Evolutionary conservation across 2,113 vertebrate species (phyloP), one percentile per base, ranked within the genome.

Genomic region (Ophthalmolycus amberensis): DNA sequence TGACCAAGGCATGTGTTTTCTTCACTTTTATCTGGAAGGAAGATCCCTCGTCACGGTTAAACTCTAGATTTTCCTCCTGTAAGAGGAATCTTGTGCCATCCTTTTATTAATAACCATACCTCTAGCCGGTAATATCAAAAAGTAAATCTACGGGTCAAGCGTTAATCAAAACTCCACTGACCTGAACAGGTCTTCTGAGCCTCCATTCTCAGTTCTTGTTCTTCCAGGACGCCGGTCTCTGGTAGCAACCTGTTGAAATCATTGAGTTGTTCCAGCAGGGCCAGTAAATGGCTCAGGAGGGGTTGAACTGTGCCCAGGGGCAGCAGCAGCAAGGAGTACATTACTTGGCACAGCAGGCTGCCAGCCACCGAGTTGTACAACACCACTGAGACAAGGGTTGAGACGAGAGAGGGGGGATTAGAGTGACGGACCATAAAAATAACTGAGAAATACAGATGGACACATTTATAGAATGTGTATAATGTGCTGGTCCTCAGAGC

Each of bases 301-400:
- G 95, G 95, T 20, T 92, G 94, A 60, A 96, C 93, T 10, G 91
- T 91, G 38, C 73, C 86, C 80, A 96, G 90, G 9, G 96, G 94
- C 85, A 96, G 85, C 88, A 96, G 91, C 78, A 96, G 91, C 71
- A 96, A 83, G n/a, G 95, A 95, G 81, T 96, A 95, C 72, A 95
- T 93, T 56, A 96, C 90, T 86, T 96, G 96, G 84, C 95, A 96
- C 81, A 96, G 89, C 63, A 96, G 89, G 83, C 93, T 95, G 76
- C 96, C 96, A 40, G 95, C 94, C 44, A 95, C 91, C 0, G 96
- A 96, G 82, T 92, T 92, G 77, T 94, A 95, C 84, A 96, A 80
- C 89, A 96, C 95, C 78, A 66, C 96, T 96, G 77, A 46, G 82
- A 82, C 40, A 63, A 58, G 59, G 84, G 32, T 42, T 6, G 71